phyloP scores from a whole-genome alignment of 2,113 vertebrate species.

The Neotoma lepida region DNA sequence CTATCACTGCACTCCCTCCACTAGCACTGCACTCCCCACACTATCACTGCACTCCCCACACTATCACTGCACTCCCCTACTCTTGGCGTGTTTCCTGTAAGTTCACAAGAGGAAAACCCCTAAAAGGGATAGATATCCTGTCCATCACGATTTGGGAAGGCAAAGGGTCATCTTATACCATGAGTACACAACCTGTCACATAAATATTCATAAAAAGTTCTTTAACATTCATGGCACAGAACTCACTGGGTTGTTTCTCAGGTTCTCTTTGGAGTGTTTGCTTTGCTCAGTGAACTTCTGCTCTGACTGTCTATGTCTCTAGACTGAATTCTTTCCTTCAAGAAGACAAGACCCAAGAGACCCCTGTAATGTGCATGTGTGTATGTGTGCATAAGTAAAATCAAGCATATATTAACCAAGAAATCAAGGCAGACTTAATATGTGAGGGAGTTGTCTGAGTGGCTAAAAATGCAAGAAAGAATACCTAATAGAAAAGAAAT shows the following conservation, averaged over 20 bases:
- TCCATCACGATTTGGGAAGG: neutral
- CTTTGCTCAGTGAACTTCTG: neutral
- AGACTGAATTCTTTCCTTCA: neutral
- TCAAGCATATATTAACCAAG: neutral
- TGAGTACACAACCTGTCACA: neutral
- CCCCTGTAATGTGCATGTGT: neutral
- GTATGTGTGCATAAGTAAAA: neutral
- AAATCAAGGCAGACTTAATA: neutral
- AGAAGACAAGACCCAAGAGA: neutral
- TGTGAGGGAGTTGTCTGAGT: neutral
- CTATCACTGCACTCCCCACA: too few relatives aligned
- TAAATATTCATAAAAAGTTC: neutral
- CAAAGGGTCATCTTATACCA: neutral
- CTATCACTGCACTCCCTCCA: too few relatives aligned
- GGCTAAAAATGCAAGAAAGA: constrained; percentile 1
- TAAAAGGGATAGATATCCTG: too few relatives aligned
- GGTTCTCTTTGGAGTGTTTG: neutral
- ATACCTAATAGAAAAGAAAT: neutral
- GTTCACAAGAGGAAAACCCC: neutral
- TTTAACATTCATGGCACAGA: neutral
- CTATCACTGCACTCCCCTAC: too few relatives aligned
- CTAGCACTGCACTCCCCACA: too few relatives aligned
- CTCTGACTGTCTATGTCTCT: neutral
- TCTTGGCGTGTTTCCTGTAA: neutral
- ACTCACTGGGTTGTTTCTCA: neutral